Percentiles rank a stretch among this genome's conserved stretches.
Conservation (phyloP, 2,888 invertebrate species). For the Apodemia hepburni region DNA sequence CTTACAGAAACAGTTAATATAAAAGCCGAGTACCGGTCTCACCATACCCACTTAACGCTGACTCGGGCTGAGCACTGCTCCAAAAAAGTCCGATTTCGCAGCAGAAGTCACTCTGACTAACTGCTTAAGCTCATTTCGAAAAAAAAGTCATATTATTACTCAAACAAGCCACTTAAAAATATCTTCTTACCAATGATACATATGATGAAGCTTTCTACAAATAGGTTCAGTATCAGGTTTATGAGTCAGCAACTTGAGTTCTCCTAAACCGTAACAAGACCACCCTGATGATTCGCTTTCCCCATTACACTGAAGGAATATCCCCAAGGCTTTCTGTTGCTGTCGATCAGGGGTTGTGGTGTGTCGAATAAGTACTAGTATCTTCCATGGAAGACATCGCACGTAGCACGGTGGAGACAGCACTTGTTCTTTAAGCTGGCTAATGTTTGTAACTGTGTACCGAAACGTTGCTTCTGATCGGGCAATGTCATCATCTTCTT, state of each 20-base stretch:
- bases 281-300: slow-evolving; percentile 97
- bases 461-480: slow-evolving; percentile 96
- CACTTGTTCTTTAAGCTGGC: slow-evolving; percentile 89
- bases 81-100: too few relatives aligned
- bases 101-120: too few relatives aligned
- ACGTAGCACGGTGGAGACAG: slow-evolving; percentile 95
- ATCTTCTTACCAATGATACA: slow-evolving; percentile 88
- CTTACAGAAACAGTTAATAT: neutral
- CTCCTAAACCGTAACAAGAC: slow-evolving; percentile 98
- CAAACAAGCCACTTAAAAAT: neutral
- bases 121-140: too few relatives aligned
- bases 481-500: slow-evolving; percentile 88
- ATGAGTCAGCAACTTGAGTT: slow-evolving; percentile 92
- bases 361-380: slow-evolving; percentile 94
- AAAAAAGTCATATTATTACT: too few relatives aligned
- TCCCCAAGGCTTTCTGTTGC: slow-evolving; percentile 86
- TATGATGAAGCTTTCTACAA: slow-evolving; percentile 93
- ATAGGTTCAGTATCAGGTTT: slow-evolving; percentile 90
- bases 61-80: too few relatives aligned
- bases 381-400: slow-evolving; percentile 98
- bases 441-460: slow-evolving; percentile 92
- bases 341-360: slow-evolving; percentile 87
- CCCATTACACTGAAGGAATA: slow-evolving; percentile 97
- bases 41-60: too few relatives aligned
- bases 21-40: too few relatives aligned